Evolutionary conservation across 2,113 vertebrate species (phyloP).

Genomic region (Saguinus midas): DNA sequence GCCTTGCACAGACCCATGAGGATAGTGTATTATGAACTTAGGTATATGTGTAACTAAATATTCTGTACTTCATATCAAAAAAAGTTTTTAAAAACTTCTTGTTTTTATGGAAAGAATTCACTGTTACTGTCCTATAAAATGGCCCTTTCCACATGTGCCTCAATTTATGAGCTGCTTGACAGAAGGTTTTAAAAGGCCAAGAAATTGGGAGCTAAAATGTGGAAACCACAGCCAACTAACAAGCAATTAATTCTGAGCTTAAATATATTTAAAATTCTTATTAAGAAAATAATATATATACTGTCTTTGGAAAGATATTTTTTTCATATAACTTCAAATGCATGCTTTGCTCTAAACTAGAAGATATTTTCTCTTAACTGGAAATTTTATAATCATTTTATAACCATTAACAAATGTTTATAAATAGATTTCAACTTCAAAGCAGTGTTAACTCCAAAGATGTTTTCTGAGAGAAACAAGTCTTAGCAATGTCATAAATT

Average conservation of each 20-base stretch:
- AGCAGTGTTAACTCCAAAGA: background rate
- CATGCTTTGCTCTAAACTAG: background rate
- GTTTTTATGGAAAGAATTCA: background rate
- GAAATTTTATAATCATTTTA: background rate
- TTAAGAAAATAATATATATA: background rate
- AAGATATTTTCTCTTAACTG: background rate
- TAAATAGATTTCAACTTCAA: constrained; percentile 13
- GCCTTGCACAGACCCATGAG: background rate
- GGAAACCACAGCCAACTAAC: background rate
- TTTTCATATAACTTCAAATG: constrained; percentile 15
- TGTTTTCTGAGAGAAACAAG: background rate
- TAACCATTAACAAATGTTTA: background rate
- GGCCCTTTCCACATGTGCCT: background rate
- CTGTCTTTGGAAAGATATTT: background rate
- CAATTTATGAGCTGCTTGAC: background rate
- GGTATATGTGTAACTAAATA: background rate
- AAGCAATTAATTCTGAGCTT: background rate
- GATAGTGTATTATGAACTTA: background rate
- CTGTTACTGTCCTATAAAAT: background rate
- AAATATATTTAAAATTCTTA: background rate
- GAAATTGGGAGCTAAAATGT: background rate
- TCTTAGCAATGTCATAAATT: background rate
- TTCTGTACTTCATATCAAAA: background rate
- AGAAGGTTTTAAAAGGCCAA: background rate
- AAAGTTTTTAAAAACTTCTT: background rate